phyloP scores from a whole-genome alignment of 2,888 invertebrate species.

The Euclidia mi region DNA sequence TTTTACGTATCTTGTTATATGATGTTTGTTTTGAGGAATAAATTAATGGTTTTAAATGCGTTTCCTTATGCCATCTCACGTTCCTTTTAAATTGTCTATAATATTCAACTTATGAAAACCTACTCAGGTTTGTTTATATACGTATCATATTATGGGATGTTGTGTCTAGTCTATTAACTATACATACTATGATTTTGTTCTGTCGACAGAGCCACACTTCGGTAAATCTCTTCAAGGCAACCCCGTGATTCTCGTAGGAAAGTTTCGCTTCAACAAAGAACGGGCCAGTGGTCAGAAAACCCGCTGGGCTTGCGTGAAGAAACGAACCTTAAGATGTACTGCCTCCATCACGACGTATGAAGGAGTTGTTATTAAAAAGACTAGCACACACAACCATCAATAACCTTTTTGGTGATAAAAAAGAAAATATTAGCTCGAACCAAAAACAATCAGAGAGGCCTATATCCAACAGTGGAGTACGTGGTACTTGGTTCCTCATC shows the following conservation, averaged over 20 bases:
- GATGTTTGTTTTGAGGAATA: background rate
- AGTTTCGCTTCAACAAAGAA: constrained; percentile 50
- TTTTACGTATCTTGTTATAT: background rate
- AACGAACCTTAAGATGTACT: constrained; percentile 45
- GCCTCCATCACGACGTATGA: constrained; percentile 55
- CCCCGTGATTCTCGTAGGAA: constrained; percentile 48
- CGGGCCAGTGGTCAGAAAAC: constrained; percentile 27
- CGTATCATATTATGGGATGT: no score
- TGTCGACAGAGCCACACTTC: constrained; percentile 28
- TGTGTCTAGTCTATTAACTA: no score
- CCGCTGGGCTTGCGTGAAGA: constrained; percentile 62
- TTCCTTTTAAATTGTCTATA: no score
- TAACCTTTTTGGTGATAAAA: constrained; percentile 2
- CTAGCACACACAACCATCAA: constrained; percentile 27
- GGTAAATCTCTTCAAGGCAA: constrained; percentile 49
- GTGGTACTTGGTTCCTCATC: no score
- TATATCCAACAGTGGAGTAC: no score
- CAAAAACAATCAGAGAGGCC: no score
- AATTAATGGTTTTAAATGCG: no score
- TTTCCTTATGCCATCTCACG: no score
- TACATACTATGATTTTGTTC: no score
- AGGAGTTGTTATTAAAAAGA: constrained; percentile 32
- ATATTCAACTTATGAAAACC: no score
- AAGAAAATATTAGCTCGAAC: no score
- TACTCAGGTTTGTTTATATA: no score